These are phyloP conservation scores for Gavialis gangeticus DNA, from an alignment of 2,113 vertebrate genomes.

Conservation along the genomic window DNA sequence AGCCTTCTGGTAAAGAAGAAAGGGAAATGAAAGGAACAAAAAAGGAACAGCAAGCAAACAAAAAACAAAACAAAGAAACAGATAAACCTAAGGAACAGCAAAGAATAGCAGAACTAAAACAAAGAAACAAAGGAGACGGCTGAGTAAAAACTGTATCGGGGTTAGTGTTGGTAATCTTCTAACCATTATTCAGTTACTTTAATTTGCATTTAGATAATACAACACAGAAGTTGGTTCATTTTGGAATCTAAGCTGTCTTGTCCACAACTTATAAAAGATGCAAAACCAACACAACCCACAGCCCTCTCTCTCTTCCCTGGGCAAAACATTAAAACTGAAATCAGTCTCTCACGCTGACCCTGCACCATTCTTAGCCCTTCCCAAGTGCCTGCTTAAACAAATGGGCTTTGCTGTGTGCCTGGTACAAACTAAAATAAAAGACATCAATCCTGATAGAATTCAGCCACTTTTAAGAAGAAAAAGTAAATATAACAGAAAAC, in stretches of 20 bases:
- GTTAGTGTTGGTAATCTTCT: not conserved
- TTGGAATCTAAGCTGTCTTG: not conserved
- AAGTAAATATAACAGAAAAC: not conserved
- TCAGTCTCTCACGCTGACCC: not conserved
- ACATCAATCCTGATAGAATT: not conserved
- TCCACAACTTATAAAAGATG: not conserved
- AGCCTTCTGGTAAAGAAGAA: not conserved
- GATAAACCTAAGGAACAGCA: not conserved
- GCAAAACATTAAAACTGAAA: not conserved
- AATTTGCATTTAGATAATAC: not conserved
- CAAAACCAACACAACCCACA: rapidly evolving
- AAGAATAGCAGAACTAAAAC: not conserved
- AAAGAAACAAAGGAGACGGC: not conserved
- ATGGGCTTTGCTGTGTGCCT: not conserved
- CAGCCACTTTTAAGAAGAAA: not conserved
- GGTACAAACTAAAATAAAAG: not conserved
- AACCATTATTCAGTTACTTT: not conserved
- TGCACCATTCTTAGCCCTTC: not conserved
- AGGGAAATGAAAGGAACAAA: not conserved
- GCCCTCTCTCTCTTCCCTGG: not conserved
- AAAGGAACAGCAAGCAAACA: rapidly evolving
- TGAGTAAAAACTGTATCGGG: too few relatives aligned
- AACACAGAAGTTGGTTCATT: not conserved
- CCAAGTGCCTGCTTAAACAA: not conserved
- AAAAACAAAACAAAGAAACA: rapidly evolving